Evolutionary conservation across 2,888 invertebrate species (phyloP).

Genomic region (Leptura quadrifasciata): DNA sequence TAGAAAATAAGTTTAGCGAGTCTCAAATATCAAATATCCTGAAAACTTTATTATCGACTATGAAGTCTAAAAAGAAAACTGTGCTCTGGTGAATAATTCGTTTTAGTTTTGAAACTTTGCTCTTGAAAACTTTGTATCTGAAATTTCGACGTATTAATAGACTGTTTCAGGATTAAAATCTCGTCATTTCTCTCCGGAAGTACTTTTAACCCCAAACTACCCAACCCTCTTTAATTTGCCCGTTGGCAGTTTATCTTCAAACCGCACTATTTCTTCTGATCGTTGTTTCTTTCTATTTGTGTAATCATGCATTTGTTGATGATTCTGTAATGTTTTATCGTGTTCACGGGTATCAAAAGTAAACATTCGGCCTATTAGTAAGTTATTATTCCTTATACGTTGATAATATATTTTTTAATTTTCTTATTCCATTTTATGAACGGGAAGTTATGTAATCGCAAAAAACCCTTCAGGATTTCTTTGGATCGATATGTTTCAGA

Average conservation of each 20-base stretch:
- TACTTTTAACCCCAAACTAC: conserved; percentile 9
- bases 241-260: background rate
- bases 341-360: background rate
- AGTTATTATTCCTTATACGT: background rate
- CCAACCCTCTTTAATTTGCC: background rate
- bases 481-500: too few species aligned
- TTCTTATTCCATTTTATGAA: too few species aligned
- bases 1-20: too few species aligned
- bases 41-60: conserved; percentile 16
- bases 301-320: background rate
- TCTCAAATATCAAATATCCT: background rate
- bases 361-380: background rate
- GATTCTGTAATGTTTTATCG: background rate
- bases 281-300: background rate
- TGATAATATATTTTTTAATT: too few species aligned
- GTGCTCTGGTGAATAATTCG: conserved; percentile 16
- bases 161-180: conserved; percentile 30
- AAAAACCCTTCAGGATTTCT: too few species aligned
- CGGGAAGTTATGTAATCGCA: too few species aligned
- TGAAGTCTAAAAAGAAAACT: conserved; percentile 22
- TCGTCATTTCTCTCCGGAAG: conserved; percentile 35
- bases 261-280: background rate
- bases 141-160: conserved; percentile 41
- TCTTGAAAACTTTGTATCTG: conserved; percentile 19
- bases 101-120: conserved; percentile 34